Base-by-base conservation (phyloP, 2,113 vertebrate species). In the Anguilla japonica region DNA sequence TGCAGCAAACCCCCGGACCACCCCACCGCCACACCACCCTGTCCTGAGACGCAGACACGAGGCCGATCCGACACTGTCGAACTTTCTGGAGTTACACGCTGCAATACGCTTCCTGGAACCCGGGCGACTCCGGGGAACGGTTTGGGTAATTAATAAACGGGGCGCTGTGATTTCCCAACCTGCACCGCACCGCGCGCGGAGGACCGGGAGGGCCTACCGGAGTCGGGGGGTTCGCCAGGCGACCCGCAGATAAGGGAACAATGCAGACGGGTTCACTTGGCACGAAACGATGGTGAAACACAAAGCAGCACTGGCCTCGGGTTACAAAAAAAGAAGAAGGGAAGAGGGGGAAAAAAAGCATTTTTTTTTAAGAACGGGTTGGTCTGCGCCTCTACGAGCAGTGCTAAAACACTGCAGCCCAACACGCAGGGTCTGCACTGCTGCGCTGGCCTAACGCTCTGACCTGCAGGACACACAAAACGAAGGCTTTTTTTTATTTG, bases 181-280 rank as follows among this genome's bases (percentile, higher is more conserved):
- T 22, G 16, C 15, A 81, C 39, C 81, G 78, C 50, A 79, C 75
- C 50, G 43, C 56, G 84, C n/a, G n/a, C 41, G 75, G 75, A 46
- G 41, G 14, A 56, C 22, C 41, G 39, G 41, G 20, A 80, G 40
- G 41, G 79, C 7, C 46, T 53, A 56, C n/a, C 46, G 43, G 50
- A 82, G 81, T 50, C 81, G 29, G 26, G 5, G 26, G 81, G 26
- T 34, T 29, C 40, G 43, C 57, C 56, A 41, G 39, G 71, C 56
- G 56, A 56, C 43, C 50, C 3, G 7, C 79, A 80, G 50, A 81
- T 41, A 81, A 56, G 82, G 53, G 53, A 83, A 82, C 67, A 80
- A 90, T 79, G 83, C 86, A 87, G 85, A 83, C 87, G 83, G 85
- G 81, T 81, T 89, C 60, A 87, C 83, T 91, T 87, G 87, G 89